phyloP scores from a whole-genome alignment of 30 jellyfish, hydroid and myxozoan species.

The Chironex yamaguchii region DNA sequence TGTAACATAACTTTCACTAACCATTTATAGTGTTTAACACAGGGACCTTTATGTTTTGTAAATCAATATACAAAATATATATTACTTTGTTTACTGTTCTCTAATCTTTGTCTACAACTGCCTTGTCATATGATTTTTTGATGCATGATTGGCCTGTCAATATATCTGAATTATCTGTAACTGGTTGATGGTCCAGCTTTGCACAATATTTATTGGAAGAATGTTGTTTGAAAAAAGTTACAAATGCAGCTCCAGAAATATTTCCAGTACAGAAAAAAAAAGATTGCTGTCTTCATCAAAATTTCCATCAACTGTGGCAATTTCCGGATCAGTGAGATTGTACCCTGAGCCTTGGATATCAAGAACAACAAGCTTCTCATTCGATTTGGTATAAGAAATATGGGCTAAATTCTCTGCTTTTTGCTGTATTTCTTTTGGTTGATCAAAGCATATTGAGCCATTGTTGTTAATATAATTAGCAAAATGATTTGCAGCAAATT shows the following conservation, averaged over 20 bases:
- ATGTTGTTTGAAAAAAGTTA: conserved; percentile 1
- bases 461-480: conserved; percentile 47
- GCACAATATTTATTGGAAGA: conserved; percentile 1
- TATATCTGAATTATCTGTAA: background rate
- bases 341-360: conserved; percentile 53
- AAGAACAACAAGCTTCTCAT: background rate
- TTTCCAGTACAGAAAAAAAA: conserved; percentile 43
- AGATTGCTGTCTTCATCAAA: conserved; percentile 18
- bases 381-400: conserved; percentile 14
- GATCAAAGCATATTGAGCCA: conserved; percentile 9
- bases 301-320: conserved; percentile 34
- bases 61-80: too few species aligned
- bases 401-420: conserved; percentile 45
- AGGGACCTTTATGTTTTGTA: too few species aligned
- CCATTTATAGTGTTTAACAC: too few species aligned
- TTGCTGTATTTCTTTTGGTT: conserved; percentile 10
- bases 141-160: too few species aligned
- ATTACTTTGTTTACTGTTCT: too few species aligned
- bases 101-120: too few species aligned
- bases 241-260: background rate
- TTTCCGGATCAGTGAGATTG: conserved; percentile 33
- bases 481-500: too few species aligned
- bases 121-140: too few species aligned
- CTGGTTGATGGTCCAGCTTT: background rate
- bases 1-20: too few species aligned